Evolutionary conservation across 1,140 invertebrate genomes (phyloP).

Genomic region (Drosophila sp.): DNA sequence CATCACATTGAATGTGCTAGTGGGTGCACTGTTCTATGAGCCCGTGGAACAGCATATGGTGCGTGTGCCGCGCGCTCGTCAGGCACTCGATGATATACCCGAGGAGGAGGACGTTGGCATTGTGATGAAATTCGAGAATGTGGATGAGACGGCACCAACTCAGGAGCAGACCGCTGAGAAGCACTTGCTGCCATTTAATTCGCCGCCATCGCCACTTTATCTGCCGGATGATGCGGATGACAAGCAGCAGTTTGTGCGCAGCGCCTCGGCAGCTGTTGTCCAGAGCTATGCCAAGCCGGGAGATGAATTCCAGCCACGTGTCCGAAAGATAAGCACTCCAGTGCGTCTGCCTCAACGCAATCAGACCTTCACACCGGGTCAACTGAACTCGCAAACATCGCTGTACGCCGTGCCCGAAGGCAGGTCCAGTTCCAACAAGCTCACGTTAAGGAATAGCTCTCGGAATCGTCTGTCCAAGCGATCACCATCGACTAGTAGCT

Average conservation of each 20-base stretch:
- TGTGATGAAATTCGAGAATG: constrained; percentile 80
- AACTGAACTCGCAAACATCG: constrained; percentile 87
- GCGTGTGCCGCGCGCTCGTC: constrained; percentile 85
- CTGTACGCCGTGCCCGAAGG: constrained; percentile 87
- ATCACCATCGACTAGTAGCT: constrained; percentile 91
- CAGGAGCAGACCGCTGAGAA: constrained; percentile 50
- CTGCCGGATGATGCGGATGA: constrained; percentile 69
- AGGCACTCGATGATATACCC: constrained; percentile 74
- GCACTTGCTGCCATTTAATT: constrained; percentile 61
- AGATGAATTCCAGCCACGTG: constrained; percentile 81
- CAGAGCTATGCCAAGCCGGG: constrained; percentile 69
- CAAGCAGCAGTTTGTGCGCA: constrained; percentile 85
- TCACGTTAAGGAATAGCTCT: constrained; percentile 67
- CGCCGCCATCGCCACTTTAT: constrained; percentile 70
- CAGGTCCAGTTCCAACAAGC: constrained; percentile 69
- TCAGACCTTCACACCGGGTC: constrained; percentile 85
- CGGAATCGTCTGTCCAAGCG: constrained; percentile 85
- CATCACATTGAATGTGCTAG: constrained; percentile 92
- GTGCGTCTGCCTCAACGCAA: constrained; percentile 76
- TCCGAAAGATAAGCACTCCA: constrained; percentile 86
- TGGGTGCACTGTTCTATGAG: constrained; percentile 92
- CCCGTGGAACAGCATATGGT: constrained; percentile 93
- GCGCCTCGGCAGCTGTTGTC: constrained; percentile 86
- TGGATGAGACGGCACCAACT: constrained; percentile 77
- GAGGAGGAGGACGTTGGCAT: constrained; percentile 84